phyloP scores from a whole-genome alignment of 2,113 vertebrate species.

The Speoplatyrhinus poulsoni region DNA sequence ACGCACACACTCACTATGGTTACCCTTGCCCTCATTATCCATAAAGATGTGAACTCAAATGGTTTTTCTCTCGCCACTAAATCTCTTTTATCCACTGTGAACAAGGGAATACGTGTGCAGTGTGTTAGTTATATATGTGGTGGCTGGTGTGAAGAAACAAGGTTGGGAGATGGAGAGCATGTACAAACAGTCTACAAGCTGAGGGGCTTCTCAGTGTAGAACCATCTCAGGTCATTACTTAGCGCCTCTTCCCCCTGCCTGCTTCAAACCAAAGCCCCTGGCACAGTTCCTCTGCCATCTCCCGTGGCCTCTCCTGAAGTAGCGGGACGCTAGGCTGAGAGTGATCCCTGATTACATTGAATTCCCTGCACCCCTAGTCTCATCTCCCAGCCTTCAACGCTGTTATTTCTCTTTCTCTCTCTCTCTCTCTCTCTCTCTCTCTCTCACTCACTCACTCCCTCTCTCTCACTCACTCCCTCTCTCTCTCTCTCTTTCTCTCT shows the following conservation, averaged over 20 bases:
- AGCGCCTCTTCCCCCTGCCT: too few species aligned
- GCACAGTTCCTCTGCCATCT: background rate
- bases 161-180: background rate
- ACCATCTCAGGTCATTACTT: background rate
- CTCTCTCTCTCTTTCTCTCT: background rate
- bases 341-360: slow-evolving; percentile 40
- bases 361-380: slow-evolving; percentile 32
- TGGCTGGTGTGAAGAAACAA: background rate
- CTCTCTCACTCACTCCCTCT: background rate
- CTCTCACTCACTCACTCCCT: background rate
- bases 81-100: slow-evolving; percentile 17
- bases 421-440: background rate
- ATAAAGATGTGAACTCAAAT: slow-evolving; percentile 11
- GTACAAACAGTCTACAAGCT: background rate
- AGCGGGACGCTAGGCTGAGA: slow-evolving; percentile 3
- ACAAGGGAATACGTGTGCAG: slow-evolving; percentile 2
- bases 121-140: too few species aligned
- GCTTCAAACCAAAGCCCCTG: slow-evolving; percentile 19
- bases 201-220: too few species aligned
- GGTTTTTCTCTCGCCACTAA: background rate
- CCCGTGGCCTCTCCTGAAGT: background rate
- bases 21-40: slow-evolving; percentile 38
- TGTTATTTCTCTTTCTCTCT: too few species aligned
- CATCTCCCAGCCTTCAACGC: slow-evolving; percentile 14
- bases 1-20: background rate